Evolutionary conservation across 2,888 invertebrate species (phyloP).

Genomic region (Meganola albula): DNA sequence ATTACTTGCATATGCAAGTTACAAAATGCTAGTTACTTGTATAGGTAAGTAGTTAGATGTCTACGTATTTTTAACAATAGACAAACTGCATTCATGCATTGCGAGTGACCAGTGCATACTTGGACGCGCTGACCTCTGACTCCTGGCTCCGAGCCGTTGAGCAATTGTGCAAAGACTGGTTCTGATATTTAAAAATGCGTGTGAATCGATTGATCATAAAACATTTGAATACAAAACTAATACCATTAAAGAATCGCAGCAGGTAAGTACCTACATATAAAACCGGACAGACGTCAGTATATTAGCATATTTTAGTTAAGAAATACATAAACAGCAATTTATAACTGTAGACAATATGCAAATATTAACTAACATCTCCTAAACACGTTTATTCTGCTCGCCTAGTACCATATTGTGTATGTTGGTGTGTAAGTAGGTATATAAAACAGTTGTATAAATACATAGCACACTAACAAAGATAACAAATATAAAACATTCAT

Average conservation of each 20-base stretch:
- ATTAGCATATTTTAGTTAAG: constrained; percentile 29
- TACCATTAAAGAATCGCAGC: constrained; percentile 35
- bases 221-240: constrained; percentile 26
- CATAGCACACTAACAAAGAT: constrained; percentile 24
- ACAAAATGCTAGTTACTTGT: no score
- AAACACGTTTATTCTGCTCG: constrained; percentile 26
- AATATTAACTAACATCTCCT: constrained; percentile 24
- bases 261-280: no score
- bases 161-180: constrained; percentile 56
- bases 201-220: constrained; percentile 49
- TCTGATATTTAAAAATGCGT: constrained; percentile 35
- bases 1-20: no score
- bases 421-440: no score
- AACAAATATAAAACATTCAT: constrained; percentile 22
- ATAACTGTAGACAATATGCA: constrained; percentile 10
- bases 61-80: constrained; percentile 21
- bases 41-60: no score
- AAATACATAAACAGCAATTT: constrained; percentile 24
- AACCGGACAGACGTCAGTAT: constrained; percentile 34
- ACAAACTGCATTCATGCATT: constrained; percentile 26
- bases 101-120: constrained; percentile 29
- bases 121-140: constrained; percentile 51
- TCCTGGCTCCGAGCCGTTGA: constrained; percentile 42
- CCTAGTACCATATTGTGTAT: constrained; percentile 41
- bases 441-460: constrained; percentile 16